Base-by-base conservation (phyloP, 2,888 invertebrate species). In the Caprella mutica region DNA sequence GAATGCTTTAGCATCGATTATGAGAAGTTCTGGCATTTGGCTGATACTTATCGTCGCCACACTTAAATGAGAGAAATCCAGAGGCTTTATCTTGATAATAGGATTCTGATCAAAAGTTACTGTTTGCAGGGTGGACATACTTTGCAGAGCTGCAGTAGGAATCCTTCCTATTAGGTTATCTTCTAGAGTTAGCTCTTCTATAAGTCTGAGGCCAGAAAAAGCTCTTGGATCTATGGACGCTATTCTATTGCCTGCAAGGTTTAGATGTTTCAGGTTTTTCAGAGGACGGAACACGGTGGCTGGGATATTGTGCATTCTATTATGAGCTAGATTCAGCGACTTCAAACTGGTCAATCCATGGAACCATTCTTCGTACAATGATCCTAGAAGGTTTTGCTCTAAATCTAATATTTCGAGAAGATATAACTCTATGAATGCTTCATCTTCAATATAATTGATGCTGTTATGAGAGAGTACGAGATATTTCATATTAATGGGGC, bases 1-100 rank as follows among this genome's bases (percentile, higher is more conserved):
- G 63, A 76, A 75, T 3, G 74, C 71, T 33, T 69, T 68, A 21
- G 67, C 67, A 57, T 74, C 74, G 5, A 75, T 68, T 1, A 72
- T 66, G n/a, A 56, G 55, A 12, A 76, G 68, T 30, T 69, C 67
- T 1, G 70, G 70, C 69, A 73, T 69, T 58, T 70, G 69, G 50
- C 70, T 69, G 4, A 75, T 60, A 4, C 70, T 69, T 3, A 75
- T 54, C 55, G 71, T 69, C 1, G 67, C 65, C 8, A 74, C 67
- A 39, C 67, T 66, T 26, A 73, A 66, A 14, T 67, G 65, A 5
- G 67, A 65, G 29, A 71, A 70, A 52, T 66, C 66, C 8, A 59
- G 58, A 5, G 66, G 63, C 33, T 59, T 58, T 9, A 65, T 48
- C 53, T 65, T 65, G 30, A 48, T 33, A 2, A 65, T 48, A 3